Evolutionary conservation across 2,888 invertebrate genomes (phyloP), one percentile per base, ranked within the genome.

Genomic region (Apotomis betuletana): DNA sequence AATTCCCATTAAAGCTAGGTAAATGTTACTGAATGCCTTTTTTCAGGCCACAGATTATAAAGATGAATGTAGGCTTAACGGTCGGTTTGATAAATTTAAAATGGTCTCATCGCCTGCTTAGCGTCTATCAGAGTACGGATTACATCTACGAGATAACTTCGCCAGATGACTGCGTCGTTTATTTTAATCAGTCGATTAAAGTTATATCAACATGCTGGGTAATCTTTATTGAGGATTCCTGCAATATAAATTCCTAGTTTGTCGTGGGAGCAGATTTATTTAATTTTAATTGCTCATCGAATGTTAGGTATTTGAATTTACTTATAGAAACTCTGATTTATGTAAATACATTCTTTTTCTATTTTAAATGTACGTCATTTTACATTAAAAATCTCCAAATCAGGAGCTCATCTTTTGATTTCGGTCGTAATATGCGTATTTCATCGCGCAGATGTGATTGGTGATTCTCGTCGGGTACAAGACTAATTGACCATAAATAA

Each of bases 141-240:
- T 36, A 36, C 12, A 58, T 3, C 64, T 27, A 36, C 10, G 5
- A 27, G 6, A 46, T n/a, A 46, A 46, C 46, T 49, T 9, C 49
- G 9, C 3, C 49, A 49, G 49, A 49, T 49, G 49, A 9, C 49
- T 9, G 13, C 38, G n/a, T 59, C 64, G 46, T 70, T 60, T 58
- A 64, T 44, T 64, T 64, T 65, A 60, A 59, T 54, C 64, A 46
- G 51, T 15, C 13, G 15, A 70, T 70, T 70, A 70, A 70, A 65
- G 52, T 54, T 27, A 58, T 46, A 69, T 65, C 46, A 62, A 73
- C 69, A 64, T 65, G 15, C 52, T 61, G 61, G 49, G 15, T 49
- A 38, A 63, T 54, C 13, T 15, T 57, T 51, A 62, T 61, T 64
- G 46, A 57, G 57, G n/a, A 8, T 36, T 10, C 0, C 10, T 15